A percentile compares a stretch with the other conserved stretches of the same genome.
These are phyloP conservation scores for Anodontia alba DNA, from an alignment of 2,888 invertebrate genomes.

Conservation along the genomic window DNA sequence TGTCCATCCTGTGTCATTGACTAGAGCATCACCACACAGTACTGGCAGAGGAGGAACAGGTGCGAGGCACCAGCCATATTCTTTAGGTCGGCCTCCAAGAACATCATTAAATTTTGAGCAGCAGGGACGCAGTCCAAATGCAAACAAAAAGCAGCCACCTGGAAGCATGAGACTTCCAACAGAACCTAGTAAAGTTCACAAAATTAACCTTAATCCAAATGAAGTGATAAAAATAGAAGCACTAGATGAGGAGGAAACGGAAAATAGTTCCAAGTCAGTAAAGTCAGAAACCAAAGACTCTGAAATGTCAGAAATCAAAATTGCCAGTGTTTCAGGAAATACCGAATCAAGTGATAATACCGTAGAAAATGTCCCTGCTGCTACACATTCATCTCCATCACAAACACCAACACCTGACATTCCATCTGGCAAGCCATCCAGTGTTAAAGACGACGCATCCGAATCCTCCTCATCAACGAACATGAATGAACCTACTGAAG, in stretches of 20 bases:
- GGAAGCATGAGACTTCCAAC: background rate
- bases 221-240: background rate
- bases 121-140: background rate
- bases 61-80: background rate
- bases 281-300: background rate
- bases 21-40: background rate
- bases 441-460: background rate
- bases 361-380: background rate
- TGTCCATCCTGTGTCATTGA: background rate
- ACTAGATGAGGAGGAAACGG: background rate
- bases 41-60: background rate
- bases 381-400: background rate
- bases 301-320: background rate
- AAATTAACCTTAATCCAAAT: background rate
- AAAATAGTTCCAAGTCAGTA: background rate
- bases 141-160: background rate
- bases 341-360: background rate
- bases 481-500: background rate
- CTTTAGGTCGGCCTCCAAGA: background rate
- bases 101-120: conserved; percentile 10
- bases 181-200: background rate
- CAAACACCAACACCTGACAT: background rate
- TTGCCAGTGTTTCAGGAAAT: background rate
- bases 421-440: background rate
- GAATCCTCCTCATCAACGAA: background rate